phyloP scores from a whole-genome alignment of 2,888 invertebrate species.

The Phania funesta region DNA sequence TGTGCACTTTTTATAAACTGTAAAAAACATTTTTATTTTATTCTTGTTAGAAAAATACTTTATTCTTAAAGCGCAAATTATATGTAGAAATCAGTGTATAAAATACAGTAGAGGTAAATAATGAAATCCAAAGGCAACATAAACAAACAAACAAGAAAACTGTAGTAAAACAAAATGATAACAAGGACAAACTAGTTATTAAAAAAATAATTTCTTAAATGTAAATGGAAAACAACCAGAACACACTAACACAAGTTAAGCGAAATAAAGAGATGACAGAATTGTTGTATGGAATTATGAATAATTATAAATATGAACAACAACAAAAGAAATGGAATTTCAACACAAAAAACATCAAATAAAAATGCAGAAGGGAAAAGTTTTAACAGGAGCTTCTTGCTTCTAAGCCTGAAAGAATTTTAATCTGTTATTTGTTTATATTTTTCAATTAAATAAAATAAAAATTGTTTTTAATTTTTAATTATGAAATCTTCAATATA shows the following conservation, averaged over 20 bases:
- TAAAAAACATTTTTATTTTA: background rate
- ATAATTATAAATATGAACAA: conserved; percentile 1
- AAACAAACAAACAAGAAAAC: background rate
- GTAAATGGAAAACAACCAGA: background rate
- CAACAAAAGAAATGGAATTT: background rate
- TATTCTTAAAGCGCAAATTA: background rate
- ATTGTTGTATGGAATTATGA: background rate
- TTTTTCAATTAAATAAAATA: no score
- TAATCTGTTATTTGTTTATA: no score
- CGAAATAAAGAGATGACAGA: background rate
- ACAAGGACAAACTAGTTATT: conserved; percentile 39
- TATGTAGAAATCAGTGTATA: conserved; percentile 10
- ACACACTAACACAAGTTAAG: background rate
- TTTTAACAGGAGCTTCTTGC: no score
- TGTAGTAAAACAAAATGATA: conserved; percentile 30
- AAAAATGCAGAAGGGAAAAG: background rate
- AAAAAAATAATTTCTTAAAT: conserved; percentile 24
- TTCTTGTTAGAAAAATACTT: background rate
- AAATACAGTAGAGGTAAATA: background rate
- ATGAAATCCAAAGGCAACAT: background rate
- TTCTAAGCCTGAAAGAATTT: no score
- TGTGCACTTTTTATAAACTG: background rate
- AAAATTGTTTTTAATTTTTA: no score
- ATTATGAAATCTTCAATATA: no score
- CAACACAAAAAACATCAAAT: background rate